Base-by-base conservation (phyloP, 2,797 vertebrate species). In the Phataginus tricuspis region DNA sequence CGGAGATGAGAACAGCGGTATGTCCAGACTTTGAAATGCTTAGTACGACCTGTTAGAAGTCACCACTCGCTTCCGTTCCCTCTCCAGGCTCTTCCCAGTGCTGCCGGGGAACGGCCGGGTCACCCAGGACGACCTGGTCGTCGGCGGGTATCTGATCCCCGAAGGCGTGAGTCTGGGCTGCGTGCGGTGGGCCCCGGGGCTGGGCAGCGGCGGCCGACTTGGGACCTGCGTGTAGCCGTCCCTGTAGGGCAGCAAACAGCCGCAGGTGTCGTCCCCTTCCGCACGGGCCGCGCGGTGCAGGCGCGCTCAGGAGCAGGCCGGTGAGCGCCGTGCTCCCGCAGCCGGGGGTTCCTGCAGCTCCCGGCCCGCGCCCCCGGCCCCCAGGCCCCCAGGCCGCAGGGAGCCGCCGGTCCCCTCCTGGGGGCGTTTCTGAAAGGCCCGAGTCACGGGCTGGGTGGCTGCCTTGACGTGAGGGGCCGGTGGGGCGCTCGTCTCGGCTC, bases 101-200 rank as follows among this genome's bases (percentile, higher is more conserved):
- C 99, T 99, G 96, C 99, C 99, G 53, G 99, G 99, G 97, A 99
- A 99, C 42, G 99, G 99, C 93, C 98, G 99, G 94, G 98, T 99
- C 94, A 99, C 99, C 71, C 99, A 99, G 95, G 99, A 99, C 97
- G 99, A 99, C 97, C 96, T 99, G 98, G 98, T 99, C 19, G 34
- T 99, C 93, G 99, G 99, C 57, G 99, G 99, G 96, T 99, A 99
- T 98, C 99, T 99, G 79, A 99, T 99, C 96, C 99, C 99, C 96
- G 99, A 99, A 99, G 99, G 99, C 98, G 99, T 99, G 99, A 98
- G 99, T 97, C 66, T 79, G 39, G 85, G 53, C 83, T 37, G 71
- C 57, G 53, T 49, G 83, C 55, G 57, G 31, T 29, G 57, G 64
- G 59, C 27, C 11, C 18, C 16, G 11, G 78, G 84, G 34, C 27